Evolutionary conservation across 1,140 invertebrate genomes (phyloP).

Genomic region (Neuroterus valhalla): DNA sequence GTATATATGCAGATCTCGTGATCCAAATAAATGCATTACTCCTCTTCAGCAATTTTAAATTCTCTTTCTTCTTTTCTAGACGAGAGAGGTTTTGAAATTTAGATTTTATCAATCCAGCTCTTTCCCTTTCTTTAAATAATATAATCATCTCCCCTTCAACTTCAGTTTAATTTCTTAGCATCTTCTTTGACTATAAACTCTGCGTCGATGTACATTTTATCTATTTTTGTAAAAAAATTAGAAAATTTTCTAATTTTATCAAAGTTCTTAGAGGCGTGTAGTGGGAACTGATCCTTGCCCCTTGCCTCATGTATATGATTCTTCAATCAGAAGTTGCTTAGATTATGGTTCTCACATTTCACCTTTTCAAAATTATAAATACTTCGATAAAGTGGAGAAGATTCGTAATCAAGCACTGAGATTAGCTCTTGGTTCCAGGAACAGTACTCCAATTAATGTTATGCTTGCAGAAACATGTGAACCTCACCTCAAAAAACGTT

Average conservation of each 20-base stretch:
- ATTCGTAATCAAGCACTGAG: constrained; percentile 45
- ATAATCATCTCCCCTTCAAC: constrained; percentile 23
- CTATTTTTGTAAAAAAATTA: constrained; percentile 34
- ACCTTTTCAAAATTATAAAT: constrained; percentile 7
- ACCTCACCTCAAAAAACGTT: not conserved
- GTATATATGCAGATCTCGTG: not conserved
- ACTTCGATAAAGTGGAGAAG: constrained; percentile 41
- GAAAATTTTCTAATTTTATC: constrained; percentile 36
- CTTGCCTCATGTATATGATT: constrained; percentile 37
- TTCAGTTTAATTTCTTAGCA: too few species aligned
- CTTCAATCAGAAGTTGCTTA: constrained; percentile 39
- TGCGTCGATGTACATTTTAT: constrained; percentile 41
- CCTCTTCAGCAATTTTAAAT: not conserved
- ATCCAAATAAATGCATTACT: not conserved
- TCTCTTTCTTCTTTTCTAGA: not conserved
- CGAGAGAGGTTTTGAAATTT: not conserved
- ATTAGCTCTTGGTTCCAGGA: constrained; percentile 34
- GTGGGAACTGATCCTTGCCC: constrained; percentile 43
- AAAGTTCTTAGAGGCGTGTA: constrained; percentile 41
- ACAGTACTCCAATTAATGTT: constrained; percentile 39
- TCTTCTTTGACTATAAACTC: too few species aligned
- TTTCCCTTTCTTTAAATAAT: not conserved
- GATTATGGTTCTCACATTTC: constrained; percentile 45
- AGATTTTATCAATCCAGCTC: not conserved
- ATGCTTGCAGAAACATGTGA: constrained; percentile 37